Evolutionary conservation across 2,888 invertebrate species (phyloP).

Genomic region (Lycocerus yunnanus): DNA sequence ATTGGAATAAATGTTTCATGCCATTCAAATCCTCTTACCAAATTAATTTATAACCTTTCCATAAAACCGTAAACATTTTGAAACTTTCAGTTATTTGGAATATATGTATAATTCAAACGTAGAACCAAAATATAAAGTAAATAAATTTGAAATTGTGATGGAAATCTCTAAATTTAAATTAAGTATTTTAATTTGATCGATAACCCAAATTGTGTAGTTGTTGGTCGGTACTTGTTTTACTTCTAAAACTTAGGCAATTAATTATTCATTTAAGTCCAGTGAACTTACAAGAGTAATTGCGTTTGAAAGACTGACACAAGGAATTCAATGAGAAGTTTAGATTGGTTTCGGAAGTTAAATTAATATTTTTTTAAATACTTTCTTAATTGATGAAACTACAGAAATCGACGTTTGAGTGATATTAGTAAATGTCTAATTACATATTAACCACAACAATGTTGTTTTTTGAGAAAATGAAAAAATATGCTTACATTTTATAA

Average conservation of each 20-base stretch:
- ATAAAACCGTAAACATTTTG: not conserved
- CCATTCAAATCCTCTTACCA: not conserved
- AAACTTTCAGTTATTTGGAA: not conserved
- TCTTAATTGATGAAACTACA: not conserved
- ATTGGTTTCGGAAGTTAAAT: not conserved
- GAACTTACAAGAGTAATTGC: constrained; percentile 3
- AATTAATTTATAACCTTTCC: not conserved
- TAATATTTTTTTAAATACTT: not conserved
- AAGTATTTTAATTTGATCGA: constrained; percentile 3
- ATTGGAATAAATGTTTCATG: not conserved
- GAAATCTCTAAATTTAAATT: not conserved
- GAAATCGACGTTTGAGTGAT: not conserved
- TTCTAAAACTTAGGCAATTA: constrained; percentile 4
- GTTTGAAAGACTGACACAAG: constrained; percentile 2
- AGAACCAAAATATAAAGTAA: not conserved
- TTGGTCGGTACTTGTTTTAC: constrained; percentile 2
- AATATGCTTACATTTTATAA: too few relatives aligned
- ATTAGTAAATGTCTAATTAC: not conserved
- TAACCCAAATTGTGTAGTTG: not conserved
- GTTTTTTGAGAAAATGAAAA: not conserved
- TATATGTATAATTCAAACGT: not conserved
- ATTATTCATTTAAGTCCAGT: constrained; percentile 3
- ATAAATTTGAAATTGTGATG: not conserved
- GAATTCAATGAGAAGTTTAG: constrained; percentile 1
- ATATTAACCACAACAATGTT: not conserved